These are phyloP conservation scores for Rhynchophorus ferrugineus DNA, from an alignment of 1,140 invertebrate species.

Conservation along the genomic window DNA sequence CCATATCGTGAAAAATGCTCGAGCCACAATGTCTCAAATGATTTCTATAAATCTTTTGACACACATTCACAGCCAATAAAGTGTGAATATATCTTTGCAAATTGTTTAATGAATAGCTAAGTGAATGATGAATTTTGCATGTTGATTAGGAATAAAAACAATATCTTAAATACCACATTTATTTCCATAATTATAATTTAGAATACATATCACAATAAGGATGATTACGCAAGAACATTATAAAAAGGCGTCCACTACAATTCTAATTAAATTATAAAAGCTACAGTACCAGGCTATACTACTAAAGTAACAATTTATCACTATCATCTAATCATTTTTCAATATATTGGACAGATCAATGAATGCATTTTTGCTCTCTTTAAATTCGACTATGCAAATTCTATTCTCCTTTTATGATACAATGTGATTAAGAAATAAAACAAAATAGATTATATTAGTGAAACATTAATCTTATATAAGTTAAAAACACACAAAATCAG, in stretches of 20 bases:
- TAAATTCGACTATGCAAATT: constrained; percentile 10
- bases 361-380: constrained; percentile 13
- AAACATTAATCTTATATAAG: too few relatives aligned
- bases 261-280: constrained; percentile 35
- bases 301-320: neutral
- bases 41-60: too few relatives aligned
- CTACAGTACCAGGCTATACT: constrained; percentile 25
- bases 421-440: constrained; percentile 11
- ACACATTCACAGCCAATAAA: too few relatives aligned
- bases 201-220: constrained; percentile 39
- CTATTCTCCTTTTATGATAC: constrained; percentile 5
- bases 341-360: constrained; percentile 33
- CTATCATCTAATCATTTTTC: constrained; percentile 14
- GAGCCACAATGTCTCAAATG: too few relatives aligned
- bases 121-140: too few relatives aligned
- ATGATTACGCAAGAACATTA: constrained; percentile 35
- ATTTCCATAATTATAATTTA: constrained; percentile 25
- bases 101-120: too few relatives aligned
- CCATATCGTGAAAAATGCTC: too few relatives aligned
- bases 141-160: too few relatives aligned
- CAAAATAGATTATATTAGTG: too few relatives aligned
- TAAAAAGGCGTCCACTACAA: constrained; percentile 33
- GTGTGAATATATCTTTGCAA: too few relatives aligned
- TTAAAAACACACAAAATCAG: too few relatives aligned
- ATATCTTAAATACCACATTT: constrained; percentile 6